These are phyloP conservation scores for Sphaerodactylus townsendi DNA, from an alignment of 2,113 vertebrate genomes.

Conservation along the genomic window DNA sequence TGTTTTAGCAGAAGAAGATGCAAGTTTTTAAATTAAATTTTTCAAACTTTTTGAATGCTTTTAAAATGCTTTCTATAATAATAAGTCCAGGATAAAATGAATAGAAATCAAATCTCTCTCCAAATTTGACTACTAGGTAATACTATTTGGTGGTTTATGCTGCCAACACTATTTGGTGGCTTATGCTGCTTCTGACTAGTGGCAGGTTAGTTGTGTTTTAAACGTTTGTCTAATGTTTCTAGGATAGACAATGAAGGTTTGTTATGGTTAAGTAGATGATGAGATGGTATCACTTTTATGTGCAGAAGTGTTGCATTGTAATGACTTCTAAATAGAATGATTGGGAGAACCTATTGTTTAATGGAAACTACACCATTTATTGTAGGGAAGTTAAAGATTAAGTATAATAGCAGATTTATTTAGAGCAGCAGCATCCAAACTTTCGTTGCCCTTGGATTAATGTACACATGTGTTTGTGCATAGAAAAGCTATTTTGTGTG, in stretches of 20 bases:
- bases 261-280: background rate
- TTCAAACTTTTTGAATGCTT: slow-evolving; percentile 14
- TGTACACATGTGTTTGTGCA: too few species aligned
- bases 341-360: background rate
- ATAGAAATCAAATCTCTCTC: slow-evolving; percentile 10
- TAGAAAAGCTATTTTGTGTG: too few species aligned
- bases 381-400: background rate
- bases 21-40: background rate
- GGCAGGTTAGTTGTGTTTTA: background rate
- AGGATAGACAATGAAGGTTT: background rate
- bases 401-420: background rate
- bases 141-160: background rate
- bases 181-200: background rate
- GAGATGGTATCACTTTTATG: slow-evolving; percentile 26
- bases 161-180: slow-evolving; percentile 14
- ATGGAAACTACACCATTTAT: background rate
- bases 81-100: background rate
- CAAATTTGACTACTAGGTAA: background rate
- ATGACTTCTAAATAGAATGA: background rate
- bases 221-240: background rate
- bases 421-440: background rate
- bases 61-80: slow-evolving; percentile 13
- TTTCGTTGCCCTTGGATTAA: background rate
- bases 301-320: background rate
- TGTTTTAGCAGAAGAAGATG: slow-evolving; percentile 44